Evolutionary conservation across 2,113 vertebrate genomes (phyloP).

Genomic region (Brienomyrus longianalis): DNA sequence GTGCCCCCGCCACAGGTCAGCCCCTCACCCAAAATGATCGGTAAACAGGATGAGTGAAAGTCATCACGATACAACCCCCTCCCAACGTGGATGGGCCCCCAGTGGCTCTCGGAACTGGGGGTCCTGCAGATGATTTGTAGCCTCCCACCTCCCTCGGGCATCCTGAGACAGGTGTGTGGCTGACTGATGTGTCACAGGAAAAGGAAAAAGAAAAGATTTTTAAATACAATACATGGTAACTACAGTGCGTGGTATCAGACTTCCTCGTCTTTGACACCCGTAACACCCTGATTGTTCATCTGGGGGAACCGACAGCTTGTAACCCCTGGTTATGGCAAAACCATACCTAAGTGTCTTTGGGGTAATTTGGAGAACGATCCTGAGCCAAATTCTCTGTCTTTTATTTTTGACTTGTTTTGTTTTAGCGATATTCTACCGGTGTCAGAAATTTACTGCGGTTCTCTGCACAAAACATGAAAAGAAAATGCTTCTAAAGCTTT

Average conservation of each 20-base stretch:
- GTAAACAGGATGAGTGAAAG: background rate
- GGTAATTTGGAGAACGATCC: background rate
- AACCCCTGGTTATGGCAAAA: background rate
- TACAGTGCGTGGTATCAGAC: background rate
- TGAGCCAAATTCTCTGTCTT: background rate
- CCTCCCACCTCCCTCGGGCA: background rate
- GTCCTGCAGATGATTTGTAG: background rate
- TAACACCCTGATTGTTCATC: background rate
- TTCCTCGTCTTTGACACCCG: background rate
- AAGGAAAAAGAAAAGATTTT: background rate
- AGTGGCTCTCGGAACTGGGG: background rate
- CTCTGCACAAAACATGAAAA: slow-evolving; percentile 53
- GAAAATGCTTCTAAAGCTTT: slow-evolving; percentile 55
- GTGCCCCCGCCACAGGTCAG: background rate
- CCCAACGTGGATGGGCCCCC: background rate
- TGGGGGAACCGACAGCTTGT: background rate
- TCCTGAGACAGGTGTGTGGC: background rate
- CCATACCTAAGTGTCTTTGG: background rate
- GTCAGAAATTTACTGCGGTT: slow-evolving; percentile 54
- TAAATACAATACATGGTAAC: background rate
- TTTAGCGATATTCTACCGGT: slow-evolving; percentile 21
- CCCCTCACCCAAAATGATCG: background rate
- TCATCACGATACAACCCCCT: background rate
- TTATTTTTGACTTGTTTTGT: slow-evolving; percentile 16
- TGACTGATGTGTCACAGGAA: background rate